Evolutionary conservation across 2,797 vertebrate genomes (phyloP), one percentile per base, ranked within the genome.

Genomic region (Etheostoma perlongum): DNA sequence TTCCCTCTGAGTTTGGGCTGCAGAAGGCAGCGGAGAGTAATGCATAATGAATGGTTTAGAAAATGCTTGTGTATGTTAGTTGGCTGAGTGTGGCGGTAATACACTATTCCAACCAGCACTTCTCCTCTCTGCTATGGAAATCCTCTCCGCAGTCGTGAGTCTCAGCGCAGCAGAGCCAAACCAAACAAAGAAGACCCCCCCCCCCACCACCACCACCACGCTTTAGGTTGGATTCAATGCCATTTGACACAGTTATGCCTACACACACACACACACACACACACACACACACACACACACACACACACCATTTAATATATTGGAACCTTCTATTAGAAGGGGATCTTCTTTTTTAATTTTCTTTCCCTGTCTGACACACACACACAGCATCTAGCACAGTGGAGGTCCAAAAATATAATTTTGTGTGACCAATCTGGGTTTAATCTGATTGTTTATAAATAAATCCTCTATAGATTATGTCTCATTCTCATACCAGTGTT

Each of bases 31-130:
- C n/a, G 1, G 87, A 79, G 72, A 83, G 66, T 47, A 13, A 88
- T 92, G 83, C 89, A 92, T 90, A 90, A 91, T 92, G 79, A 87
- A 92, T 90, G 80, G 54, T 68, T 85, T 48, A 54, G 80, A 85
- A 86, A 88, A 80, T 74, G 79, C 63, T 67, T 2, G 48, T 81
- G 73, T 83, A 78, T 86, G 79, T 79, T 79, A 70, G 76, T 76
- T 77, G 83, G 81, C 64, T 70, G 70, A 88, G 72, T 83, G 79
- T 78, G 67, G 72, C 18, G 7, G 48, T 84, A 79, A 82, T 84
- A 77, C 66, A 69, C 59, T 74, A 4, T 72, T 78, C 67, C 60
- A 73, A 64, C 67, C 59, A 64, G 78, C 54, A 54, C 70, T 80
- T 79, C 65, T 66, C 62, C 62, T 67, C 62, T 79, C 68, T 54